Base-by-base conservation (phyloP, 2,113 vertebrate species). In the Megaceryle maxima region DNA sequence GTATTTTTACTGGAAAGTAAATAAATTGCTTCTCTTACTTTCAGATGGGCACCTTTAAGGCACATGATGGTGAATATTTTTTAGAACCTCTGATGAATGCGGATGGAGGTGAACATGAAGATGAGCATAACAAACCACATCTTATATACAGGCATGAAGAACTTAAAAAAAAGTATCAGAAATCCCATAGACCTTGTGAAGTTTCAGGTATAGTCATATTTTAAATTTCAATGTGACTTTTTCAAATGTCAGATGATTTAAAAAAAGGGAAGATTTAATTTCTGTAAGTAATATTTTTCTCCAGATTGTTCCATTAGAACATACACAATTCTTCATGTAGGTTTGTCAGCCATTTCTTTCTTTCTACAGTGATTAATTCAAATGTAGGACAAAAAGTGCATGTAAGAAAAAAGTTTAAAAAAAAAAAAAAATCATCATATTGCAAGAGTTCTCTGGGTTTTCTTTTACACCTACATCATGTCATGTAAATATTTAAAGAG, bases 41-140 rank as follows among this genome's bases (percentile, higher is more conserved):
- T 89, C 96, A 97, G 97, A 92, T 97, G 96, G 97, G 97, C 46
- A 96, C 98, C 41, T 99, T 99, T 98, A 99, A 98, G 33, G 98
- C 99, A 28, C 98, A 98, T n/a, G 98, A 98, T 46, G 98, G 99
- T 22, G 99, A 99, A 94, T 99, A 99, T 96, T 99, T 99, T 98
- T 95, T 99, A 98, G 99, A 99, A 94, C 99, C 99, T 62, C 96
- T 99, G 95, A 96, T 99, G 98, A 98, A 96, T 63, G 87, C 94
- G 1, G 98, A 97, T 78, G 99, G 98, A 84, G 96, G 97, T 76
- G 98, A 99, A 84, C 97, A 98, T n/a, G 98, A 99, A 43, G 99
- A 99, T 80, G 98, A 98, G 62, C 98, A 99, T 97, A 99, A 98
- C 97, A 99, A 99, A 96, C 99, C 98, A 72, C 99, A 99, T 97